Conservation (phyloP, 1,140 invertebrate species). For the Aphelenchoides fujianensis region DNA sequence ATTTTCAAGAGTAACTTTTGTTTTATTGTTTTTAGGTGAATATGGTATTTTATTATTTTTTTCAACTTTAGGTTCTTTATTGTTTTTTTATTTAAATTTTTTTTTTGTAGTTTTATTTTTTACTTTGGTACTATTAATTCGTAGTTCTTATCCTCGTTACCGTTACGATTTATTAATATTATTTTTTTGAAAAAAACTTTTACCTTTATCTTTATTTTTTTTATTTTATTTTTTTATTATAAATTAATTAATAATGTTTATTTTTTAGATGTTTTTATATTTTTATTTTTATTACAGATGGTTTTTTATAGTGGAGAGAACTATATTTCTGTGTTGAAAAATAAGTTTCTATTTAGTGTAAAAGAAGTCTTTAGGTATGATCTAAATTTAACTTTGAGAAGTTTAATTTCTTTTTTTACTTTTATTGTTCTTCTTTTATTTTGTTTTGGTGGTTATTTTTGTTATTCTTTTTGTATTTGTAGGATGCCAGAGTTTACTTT, state of each 20-base stretch:
- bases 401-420: conserved; percentile 23
- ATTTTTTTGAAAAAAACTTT: conserved; percentile 25
- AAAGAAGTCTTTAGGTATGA: conserved; percentile 23
- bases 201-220: conserved; percentile 24
- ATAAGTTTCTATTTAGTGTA: conserved; percentile 8
- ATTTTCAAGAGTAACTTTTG: conserved; percentile 71
- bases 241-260: conserved; percentile 27
- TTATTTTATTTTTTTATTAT: conserved; percentile 32
- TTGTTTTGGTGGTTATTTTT: conserved; percentile 25
- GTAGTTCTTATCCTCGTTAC: conserved; percentile 36
- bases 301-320: conserved; percentile 8
- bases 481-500: conserved; percentile 23
- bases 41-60: conserved; percentile 73
- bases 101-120: conserved; percentile 67
- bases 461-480: conserved; percentile 23
- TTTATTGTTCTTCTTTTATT: conserved; percentile 22
- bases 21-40: conserved; percentile 73
- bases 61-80: conserved; percentile 66
- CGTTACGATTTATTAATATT: conserved; percentile 39
- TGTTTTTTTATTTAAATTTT: conserved; percentile 66
- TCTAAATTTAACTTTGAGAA: conserved; percentile 16
- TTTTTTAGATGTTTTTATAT: too few species aligned
- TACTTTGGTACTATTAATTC: conserved; percentile 63
- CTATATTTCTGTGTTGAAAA: conserved; percentile 1
- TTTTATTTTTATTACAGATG: too few species aligned